phyloP scores from a whole-genome alignment of 2,888 invertebrate species.

The Lepidocyrtinus sp. region DNA sequence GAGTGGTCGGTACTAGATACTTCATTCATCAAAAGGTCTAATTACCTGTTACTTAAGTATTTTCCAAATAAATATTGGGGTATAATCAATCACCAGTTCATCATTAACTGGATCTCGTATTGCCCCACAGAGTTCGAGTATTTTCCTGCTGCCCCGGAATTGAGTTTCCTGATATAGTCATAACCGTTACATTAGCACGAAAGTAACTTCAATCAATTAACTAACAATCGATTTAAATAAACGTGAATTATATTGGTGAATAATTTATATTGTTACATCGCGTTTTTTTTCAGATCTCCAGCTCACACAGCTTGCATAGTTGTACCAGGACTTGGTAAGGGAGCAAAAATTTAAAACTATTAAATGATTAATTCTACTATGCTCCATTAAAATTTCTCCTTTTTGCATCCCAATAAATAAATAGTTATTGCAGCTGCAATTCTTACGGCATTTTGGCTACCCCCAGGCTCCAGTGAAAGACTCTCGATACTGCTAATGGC shows the following conservation, averaged over 20 bases:
- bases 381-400: not conserved
- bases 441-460: slow-evolving; percentile 69
- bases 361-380: not conserved
- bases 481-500: slow-evolving; percentile 63
- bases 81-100: too few species aligned
- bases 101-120: too few species aligned
- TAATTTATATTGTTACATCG: too few species aligned
- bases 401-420: not conserved
- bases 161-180: slow-evolving; percentile 64
- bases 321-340: slow-evolving; percentile 66
- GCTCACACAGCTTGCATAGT: slow-evolving; percentile 68
- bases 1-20: slow-evolving; percentile 66
- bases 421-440: slow-evolving; percentile 66
- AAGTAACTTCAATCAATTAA: too few species aligned
- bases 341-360: too few species aligned
- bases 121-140: too few species aligned
- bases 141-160: slow-evolving; percentile 53
- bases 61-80: too few species aligned
- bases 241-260: too few species aligned
- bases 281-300: slow-evolving; percentile 43
- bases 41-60: too few species aligned
- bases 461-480: slow-evolving; percentile 67
- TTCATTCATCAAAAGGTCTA: slow-evolving; percentile 34
- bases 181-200: not conserved
- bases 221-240: too few species aligned